A percentile compares a stretch with the other conserved stretches of the same genome.
phyloP scores from a whole-genome alignment of 2,113 vertebrate genomes.

The Erythrocebus patas region DNA sequence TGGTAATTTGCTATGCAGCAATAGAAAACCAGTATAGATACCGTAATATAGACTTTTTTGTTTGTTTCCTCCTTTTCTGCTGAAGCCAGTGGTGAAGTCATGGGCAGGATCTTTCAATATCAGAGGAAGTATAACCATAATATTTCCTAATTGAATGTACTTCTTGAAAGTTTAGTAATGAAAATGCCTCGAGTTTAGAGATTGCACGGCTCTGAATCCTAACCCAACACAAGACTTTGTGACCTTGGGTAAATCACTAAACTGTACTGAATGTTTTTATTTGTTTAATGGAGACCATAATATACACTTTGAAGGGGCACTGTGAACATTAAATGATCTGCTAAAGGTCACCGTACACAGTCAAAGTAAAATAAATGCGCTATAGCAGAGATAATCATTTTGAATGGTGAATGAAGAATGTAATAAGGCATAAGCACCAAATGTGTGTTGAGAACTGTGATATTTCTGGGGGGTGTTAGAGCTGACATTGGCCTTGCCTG shows the following conservation, averaged over 20 bases:
- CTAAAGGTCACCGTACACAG: background rate
- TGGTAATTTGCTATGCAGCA: background rate
- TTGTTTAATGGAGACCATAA: background rate
- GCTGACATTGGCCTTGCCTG: fast-evolving
- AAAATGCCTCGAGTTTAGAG: background rate
- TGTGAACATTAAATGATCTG: background rate
- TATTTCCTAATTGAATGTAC: no score
- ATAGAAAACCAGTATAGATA: background rate
- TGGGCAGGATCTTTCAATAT: background rate
- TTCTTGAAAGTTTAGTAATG: no score
- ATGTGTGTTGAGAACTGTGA: background rate
- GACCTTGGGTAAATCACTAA: background rate
- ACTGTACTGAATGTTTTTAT: background rate
- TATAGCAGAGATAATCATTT: background rate
- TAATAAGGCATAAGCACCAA: background rate
- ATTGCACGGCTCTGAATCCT: background rate
- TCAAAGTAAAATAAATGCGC: background rate
- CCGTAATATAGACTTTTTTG: fast-evolving
- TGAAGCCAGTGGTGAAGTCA: background rate
- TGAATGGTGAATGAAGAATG: background rate
- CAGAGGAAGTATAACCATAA: background rate
- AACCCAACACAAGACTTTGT: background rate
- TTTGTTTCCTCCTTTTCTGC: background rate
- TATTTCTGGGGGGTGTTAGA: background rate
- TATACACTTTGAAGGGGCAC: background rate